Base-by-base conservation (phyloP, 2,888 invertebrate genomes). In the Biston stratarius region DNA sequence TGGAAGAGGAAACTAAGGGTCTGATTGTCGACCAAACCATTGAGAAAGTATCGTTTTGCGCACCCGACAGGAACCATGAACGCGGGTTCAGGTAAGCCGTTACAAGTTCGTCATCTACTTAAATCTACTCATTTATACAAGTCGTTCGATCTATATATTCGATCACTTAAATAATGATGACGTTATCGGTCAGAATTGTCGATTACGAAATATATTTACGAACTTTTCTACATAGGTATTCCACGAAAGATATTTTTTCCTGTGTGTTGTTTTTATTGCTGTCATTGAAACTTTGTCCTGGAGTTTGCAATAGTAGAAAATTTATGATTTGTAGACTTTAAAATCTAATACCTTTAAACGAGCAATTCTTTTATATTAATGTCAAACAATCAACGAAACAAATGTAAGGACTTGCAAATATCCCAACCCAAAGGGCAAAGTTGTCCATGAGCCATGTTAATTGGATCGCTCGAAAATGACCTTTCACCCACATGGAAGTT, bases 21-120 rank as follows among this genome's bases (percentile, higher is more conserved):
- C 95, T 99, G 73, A 98, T 99, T 76, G 99, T 99, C 45, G 99
- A 99, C 91, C 99, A 99, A 94, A 99, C 99, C 34, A 99, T 99
- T 72, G 99, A 99, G 92, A 99, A 99, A 91, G 99, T 99, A 5
- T 99, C 99, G n/a, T 99, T 99, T 91, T 99, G 99, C 92, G 99
- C 99, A 8, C 99, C 99, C 0, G 99, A 99, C 90, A 96, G 99
- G 70, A 99, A 98, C 89, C 98, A 99, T 84, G 99, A 99, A 83
- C 96, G 98, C 74, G 99, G 99, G 24, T 99, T 99, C 77, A 94
- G 94, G 94, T 94, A 76, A 62, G 15, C 33, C 6, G 15, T 15
- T 14, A 2, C 48, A 24, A 24, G 8, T 48, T 48, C 7, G 48
- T 9, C 6, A 3, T 9, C 9, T 5, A 9, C 15, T 48, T 48